Conservation (phyloP, 2,113 vertebrate genomes). For the Corydoras sp. region DNA sequence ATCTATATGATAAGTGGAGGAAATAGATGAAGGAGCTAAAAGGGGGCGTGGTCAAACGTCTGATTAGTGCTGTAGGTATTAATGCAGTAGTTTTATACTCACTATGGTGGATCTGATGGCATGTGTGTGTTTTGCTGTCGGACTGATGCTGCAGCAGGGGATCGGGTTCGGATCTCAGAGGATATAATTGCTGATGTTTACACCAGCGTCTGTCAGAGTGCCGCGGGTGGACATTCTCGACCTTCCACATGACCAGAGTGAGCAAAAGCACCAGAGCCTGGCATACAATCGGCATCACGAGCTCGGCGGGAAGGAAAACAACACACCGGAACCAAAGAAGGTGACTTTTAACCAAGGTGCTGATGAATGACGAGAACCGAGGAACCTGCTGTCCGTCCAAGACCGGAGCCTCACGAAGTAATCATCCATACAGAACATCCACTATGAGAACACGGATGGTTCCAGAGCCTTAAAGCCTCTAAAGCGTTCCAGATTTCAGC, state of each 20-base stretch:
- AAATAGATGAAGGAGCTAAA: too few relatives aligned
- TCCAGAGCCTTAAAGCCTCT: neutral
- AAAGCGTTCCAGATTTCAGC: neutral
- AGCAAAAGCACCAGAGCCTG: constrained; percentile 51
- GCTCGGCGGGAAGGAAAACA: neutral
- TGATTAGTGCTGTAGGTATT: too few relatives aligned
- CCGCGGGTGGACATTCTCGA: constrained; percentile 44
- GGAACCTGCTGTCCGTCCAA: too few relatives aligned
- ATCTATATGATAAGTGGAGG: too few relatives aligned
- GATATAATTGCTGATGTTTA: constrained; percentile 37
- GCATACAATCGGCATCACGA: constrained; percentile 46
- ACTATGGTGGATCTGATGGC: constrained; percentile 54
- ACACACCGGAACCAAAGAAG: too few relatives aligned
- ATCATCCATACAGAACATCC: neutral
- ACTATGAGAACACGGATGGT: neutral
- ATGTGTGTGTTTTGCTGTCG: constrained; percentile 52
- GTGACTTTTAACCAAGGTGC: too few relatives aligned
- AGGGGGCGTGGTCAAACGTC: too few relatives aligned
- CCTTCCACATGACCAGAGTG: constrained; percentile 50
- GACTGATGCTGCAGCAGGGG: constrained; percentile 36
- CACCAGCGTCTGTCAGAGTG: constrained; percentile 46
- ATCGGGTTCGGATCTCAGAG: constrained; percentile 36
- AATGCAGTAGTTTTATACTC: constrained; percentile 38
- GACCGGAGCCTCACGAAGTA: too few relatives aligned
- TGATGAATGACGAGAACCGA: too few relatives aligned